Conservation (phyloP, 2,888 invertebrate species). For the Cantharis lateralis region DNA sequence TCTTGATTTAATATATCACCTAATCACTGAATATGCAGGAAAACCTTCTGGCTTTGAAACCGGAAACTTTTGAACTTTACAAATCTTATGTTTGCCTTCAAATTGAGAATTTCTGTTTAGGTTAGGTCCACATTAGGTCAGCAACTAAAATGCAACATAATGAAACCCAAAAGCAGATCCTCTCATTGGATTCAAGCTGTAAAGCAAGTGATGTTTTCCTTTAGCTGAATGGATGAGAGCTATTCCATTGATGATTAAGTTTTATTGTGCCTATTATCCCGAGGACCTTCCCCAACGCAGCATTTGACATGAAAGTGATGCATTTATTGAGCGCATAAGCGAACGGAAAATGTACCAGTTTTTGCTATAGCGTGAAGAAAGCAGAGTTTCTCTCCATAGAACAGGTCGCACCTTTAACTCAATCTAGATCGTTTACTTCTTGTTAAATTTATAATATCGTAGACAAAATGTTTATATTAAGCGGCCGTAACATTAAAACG, state of each 20-base stretch:
- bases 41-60: no score
- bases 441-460: slow-evolving; percentile 6
- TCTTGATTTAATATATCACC: no score
- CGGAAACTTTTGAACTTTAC: no score
- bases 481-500: neutral
- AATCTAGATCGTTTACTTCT: slow-evolving; percentile 12
- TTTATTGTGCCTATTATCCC: neutral
- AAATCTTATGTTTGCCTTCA: no score
- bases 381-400: slow-evolving; percentile 20
- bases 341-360: slow-evolving; percentile 24
- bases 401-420: slow-evolving; percentile 16
- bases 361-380: slow-evolving; percentile 19
- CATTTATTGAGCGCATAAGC: slow-evolving; percentile 16
- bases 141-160: no score
- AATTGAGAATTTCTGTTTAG: no score
- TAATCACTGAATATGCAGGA: no score
- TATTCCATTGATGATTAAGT: neutral
- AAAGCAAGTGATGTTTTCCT: neutral
- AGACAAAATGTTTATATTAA: neutral
- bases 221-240: neutral
- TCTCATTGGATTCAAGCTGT: no score
- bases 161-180: no score
- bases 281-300: neutral
- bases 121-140: no score
- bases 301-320: slow-evolving; percentile 26